Evolutionary conservation across 2,888 invertebrate genomes (phyloP).

Genomic region (Melinaea marsaeus): DNA sequence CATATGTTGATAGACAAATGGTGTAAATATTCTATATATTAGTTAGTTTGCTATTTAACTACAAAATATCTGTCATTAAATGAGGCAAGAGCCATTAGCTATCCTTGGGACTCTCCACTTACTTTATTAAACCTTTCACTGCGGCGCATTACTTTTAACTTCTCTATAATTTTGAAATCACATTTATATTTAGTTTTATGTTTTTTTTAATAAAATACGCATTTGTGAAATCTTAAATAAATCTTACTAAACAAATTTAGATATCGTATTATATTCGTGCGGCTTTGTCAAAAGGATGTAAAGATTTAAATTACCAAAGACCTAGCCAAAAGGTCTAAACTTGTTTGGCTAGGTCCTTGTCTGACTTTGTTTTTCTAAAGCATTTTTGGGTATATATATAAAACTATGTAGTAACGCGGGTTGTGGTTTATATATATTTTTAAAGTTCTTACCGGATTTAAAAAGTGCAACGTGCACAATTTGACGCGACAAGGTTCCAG

Average conservation of each 20-base stretch:
- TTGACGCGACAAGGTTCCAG: slow-evolving; percentile 49
- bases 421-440: too few species aligned
- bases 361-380: too few species aligned
- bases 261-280: too few species aligned
- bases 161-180: neutral
- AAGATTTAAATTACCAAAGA: too few species aligned
- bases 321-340: too few species aligned
- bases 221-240: neutral
- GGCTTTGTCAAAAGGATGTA: too few species aligned
- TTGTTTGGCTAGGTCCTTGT: too few species aligned
- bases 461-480: slow-evolving; percentile 19
- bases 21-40: neutral
- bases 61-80: slow-evolving; percentile 3
- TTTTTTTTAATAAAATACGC: neutral
- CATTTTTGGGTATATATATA: too few species aligned
- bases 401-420: too few species aligned
- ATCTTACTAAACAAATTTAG: too few species aligned
- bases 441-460: neutral
- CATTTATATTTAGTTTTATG: neutral
- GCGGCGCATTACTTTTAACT: neutral
- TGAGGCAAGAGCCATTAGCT: slow-evolving; percentile 12
- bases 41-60: neutral
- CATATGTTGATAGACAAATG: too few species aligned
- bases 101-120: slow-evolving; percentile 17
- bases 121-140: slow-evolving; percentile 19